These are phyloP conservation scores for Callimico goeldii DNA, from an alignment of 2,797 vertebrate genomes.

Conservation along the genomic window DNA sequence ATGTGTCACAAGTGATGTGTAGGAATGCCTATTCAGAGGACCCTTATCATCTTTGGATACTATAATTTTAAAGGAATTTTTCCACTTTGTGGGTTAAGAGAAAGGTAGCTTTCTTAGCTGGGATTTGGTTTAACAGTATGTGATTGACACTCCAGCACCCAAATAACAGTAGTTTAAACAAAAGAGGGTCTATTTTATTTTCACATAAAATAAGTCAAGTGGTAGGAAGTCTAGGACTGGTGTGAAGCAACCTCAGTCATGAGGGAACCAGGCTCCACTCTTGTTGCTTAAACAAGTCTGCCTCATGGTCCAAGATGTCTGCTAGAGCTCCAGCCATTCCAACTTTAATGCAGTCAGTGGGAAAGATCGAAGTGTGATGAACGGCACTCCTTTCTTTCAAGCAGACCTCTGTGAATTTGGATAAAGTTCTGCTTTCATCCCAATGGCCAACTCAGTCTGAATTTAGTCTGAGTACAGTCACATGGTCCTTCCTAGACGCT, in stretches of 20 bases:
- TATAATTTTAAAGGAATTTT: neutral
- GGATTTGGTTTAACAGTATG: neutral
- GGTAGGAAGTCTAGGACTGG: neutral
- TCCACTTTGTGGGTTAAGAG: neutral
- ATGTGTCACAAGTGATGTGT: neutral
- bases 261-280: neutral
- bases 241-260: neutral
- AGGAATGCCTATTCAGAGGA: neutral
- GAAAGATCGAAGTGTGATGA: neutral
- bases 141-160: neutral
- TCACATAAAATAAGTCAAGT: neutral
- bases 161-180: neutral
- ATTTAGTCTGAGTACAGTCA: neutral
- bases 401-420: neutral
- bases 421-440: neutral
- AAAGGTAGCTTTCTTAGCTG: conserved; percentile 24
- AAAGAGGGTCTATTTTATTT: neutral
- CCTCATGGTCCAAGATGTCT: neutral
- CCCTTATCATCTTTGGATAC: neutral
- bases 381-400: neutral
- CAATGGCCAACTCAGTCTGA: neutral
- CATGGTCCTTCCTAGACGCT: neutral
- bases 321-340: neutral
- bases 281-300: neutral
- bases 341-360: neutral